Conservation (phyloP, 2,797 vertebrate genomes). For the Eospalax fontanierii region DNA sequence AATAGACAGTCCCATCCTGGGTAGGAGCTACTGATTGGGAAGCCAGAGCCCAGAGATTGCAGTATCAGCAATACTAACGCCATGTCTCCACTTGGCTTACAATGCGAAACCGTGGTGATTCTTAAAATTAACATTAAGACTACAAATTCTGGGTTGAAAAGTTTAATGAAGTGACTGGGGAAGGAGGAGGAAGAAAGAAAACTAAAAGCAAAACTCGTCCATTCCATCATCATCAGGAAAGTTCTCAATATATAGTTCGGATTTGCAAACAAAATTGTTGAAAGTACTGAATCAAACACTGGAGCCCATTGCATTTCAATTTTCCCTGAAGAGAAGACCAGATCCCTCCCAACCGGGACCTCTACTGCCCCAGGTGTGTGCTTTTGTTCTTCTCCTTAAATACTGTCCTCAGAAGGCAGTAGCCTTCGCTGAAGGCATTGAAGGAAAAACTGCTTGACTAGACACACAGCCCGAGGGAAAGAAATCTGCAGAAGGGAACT, state of each 20-base stretch:
- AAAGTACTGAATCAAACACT: not conserved
- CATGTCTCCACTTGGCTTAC: conserved; percentile 65
- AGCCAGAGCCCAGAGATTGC: not conserved
- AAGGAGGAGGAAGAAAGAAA: not conserved
- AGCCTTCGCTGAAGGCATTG: not conserved
- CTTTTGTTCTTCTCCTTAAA: not conserved
- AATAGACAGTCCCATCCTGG: not conserved
- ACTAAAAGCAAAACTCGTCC: not conserved
- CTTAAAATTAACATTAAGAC: not conserved
- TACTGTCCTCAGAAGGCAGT: conserved; percentile 7
- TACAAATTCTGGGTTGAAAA: not conserved
- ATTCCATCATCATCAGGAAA: not conserved
- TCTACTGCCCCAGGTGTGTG: not conserved
- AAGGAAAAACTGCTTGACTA: not conserved
- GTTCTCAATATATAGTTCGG: not conserved
- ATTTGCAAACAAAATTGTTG: conserved; percentile 16
- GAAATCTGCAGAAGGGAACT: not conserved
- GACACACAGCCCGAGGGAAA: not conserved
- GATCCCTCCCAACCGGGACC: not conserved
- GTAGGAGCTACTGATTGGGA: conserved; percentile 29
- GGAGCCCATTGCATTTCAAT: not conserved
- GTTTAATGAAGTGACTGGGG: not conserved
- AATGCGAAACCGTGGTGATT: not conserved
- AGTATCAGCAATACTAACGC: conserved; percentile 53
- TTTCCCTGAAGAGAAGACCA: not conserved